A percentile compares a stretch with the other conserved stretches of the same genome.
Evolutionary conservation across 2,888 invertebrate species (phyloP).

Genomic region (Agriopis marginaria): DNA sequence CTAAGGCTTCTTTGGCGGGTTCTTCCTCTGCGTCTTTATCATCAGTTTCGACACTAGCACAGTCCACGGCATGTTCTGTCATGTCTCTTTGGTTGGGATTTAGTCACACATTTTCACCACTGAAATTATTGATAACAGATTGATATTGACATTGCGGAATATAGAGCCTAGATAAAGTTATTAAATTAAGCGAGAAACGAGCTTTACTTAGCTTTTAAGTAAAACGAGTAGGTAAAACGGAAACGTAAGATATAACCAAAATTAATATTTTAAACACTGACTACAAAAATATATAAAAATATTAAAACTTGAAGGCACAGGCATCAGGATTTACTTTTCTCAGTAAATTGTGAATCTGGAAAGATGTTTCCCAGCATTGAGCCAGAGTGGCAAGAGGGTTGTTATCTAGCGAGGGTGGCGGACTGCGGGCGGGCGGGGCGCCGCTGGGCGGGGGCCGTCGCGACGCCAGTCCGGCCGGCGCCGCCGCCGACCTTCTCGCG

Average conservation of each 20-base stretch:
- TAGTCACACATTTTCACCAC: slow-evolving; percentile 51
- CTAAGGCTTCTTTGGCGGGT: slow-evolving; percentile 43
- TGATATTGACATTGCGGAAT: not conserved
- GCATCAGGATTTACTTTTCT: not conserved
- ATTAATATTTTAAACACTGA: not conserved
- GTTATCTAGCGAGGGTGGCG: slow-evolving; percentile 48
- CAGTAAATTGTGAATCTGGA: not conserved
- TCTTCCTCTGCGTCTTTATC: slow-evolving; percentile 55
- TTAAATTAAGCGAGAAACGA: not conserved
- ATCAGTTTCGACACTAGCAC: slow-evolving; percentile 58
- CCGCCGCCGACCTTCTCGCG: slow-evolving; percentile 52
- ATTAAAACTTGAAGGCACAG: not conserved
- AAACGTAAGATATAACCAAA: not conserved
- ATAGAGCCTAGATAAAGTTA: not conserved
- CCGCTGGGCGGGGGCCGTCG: slow-evolving; percentile 61
- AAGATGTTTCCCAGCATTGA: slow-evolving; percentile 31
- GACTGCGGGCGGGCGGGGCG: slow-evolving; percentile 49
- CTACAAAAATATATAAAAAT: not conserved
- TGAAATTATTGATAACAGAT: slow-evolving; percentile 2
- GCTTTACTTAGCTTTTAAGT: not conserved
- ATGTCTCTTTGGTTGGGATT: slow-evolving; percentile 65
- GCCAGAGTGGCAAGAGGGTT: slow-evolving; percentile 37
- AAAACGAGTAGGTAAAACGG: not conserved
- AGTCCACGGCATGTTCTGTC: slow-evolving; percentile 75
- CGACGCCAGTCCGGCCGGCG: slow-evolving; percentile 84